Conservation (phyloP, 2,797 vertebrate genomes). For the Eulemur rubriventer region DNA sequence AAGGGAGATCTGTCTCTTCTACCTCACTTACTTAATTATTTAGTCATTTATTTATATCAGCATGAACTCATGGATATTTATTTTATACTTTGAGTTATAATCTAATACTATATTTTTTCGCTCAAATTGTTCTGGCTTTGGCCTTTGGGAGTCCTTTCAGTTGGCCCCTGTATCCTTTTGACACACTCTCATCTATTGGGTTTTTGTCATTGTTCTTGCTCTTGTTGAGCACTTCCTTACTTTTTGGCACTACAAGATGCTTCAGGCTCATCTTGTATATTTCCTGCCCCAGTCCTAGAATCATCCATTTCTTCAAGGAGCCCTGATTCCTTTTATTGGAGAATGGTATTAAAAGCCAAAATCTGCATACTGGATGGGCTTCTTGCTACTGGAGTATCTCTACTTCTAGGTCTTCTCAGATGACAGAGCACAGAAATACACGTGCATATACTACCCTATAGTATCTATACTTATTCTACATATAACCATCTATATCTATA, state of each 20-base stretch:
- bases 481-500: not conserved
- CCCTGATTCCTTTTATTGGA: not conserved
- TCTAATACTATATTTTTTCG: not conserved
- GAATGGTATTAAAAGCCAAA: not conserved
- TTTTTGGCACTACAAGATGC: not conserved
- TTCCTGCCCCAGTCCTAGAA: not conserved
- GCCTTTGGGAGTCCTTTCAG: not conserved
- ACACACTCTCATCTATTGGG: not conserved
- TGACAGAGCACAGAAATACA: not conserved
- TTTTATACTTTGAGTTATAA: not conserved
- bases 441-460: not conserved
- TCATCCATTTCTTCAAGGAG: not conserved
- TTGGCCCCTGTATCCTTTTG: not conserved
- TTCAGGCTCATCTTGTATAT: not conserved
- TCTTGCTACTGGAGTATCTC: not conserved
- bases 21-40: not conserved
- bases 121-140: not conserved
- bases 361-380: not conserved
- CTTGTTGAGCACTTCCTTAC: not conserved
- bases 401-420: not conserved
- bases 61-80: not conserved
- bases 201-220: not conserved
- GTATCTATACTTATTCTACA: not conserved
- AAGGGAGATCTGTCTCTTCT: not conserved
- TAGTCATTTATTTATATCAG: not conserved